These are phyloP conservation scores for Atrichornis clamosus DNA, from an alignment of 2,113 vertebrate genomes.

Conservation along the genomic window DNA sequence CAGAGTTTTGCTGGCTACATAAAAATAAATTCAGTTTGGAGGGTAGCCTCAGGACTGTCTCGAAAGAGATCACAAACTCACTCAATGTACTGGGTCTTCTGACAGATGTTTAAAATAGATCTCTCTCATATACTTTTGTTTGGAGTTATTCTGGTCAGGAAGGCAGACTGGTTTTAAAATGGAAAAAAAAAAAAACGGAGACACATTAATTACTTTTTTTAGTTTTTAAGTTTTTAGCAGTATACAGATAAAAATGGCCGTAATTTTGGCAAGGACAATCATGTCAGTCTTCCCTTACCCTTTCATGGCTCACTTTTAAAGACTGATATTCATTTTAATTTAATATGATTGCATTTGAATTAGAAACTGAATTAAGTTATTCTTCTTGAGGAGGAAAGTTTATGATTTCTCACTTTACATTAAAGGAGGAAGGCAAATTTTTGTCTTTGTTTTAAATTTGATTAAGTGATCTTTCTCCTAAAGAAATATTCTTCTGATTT, in stretches of 20 bases:
- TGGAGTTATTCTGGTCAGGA: not conserved
- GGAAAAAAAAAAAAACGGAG: too few relatives aligned
- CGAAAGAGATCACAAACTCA: not conserved
- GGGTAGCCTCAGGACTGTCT: not conserved
- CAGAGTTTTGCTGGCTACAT: not conserved
- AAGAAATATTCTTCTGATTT: not conserved
- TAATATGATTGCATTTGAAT: not conserved
- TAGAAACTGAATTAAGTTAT: not conserved
- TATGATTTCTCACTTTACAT: not conserved
- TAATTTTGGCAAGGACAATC: not conserved
- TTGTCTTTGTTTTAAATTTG: not conserved
- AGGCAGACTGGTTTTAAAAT: not conserved
- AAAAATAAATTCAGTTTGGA: not conserved
- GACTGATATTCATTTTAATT: not conserved
- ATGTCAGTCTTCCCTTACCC: not conserved
- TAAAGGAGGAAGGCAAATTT: not conserved
- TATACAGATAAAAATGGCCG: not conserved
- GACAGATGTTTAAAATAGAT: not conserved
- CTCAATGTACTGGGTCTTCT: not conserved
- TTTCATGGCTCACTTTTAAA: not conserved
- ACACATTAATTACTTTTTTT: not conserved
- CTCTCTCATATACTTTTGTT: not conserved
- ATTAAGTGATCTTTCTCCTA: not conserved
- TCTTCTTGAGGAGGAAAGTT: not conserved
- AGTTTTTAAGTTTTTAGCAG: not conserved